Conservation (phyloP, 2,113 vertebrate genomes). For the Scomber japonicus region DNA sequence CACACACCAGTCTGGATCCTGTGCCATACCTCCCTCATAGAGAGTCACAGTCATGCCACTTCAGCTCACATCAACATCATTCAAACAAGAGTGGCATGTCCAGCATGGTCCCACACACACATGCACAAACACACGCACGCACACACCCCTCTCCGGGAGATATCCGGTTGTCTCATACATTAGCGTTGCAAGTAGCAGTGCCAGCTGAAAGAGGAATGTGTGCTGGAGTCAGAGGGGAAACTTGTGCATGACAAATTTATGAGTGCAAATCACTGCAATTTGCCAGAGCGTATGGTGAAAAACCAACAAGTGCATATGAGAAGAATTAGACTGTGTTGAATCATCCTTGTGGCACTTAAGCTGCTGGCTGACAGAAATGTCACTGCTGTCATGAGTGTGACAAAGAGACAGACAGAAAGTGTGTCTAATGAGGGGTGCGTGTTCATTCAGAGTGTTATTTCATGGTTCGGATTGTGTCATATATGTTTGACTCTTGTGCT, state of each 20-base stretch:
- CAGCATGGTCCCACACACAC: constrained; percentile 31
- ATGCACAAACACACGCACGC: constrained; percentile 14
- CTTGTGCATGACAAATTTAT: constrained; percentile 61
- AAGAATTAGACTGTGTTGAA: constrained; percentile 17
- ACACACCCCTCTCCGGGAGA: constrained; percentile 50
- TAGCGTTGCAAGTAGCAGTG: constrained; percentile 31
- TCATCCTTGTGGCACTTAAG: constrained; percentile 27
- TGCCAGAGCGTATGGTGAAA: constrained; percentile 40
- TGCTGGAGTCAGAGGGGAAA: constrained; percentile 58
- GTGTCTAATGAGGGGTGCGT: constrained; percentile 13
- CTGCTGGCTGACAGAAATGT: constrained; percentile 30
- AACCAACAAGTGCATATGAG: constrained; percentile 40
- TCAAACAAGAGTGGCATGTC: constrained; percentile 59
- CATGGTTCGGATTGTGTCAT: not conserved
- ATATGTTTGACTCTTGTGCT: not conserved
- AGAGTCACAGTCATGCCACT: constrained; percentile 58
- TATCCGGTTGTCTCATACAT: constrained; percentile 67
- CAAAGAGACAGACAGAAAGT: not conserved
- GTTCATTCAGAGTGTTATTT: not conserved
- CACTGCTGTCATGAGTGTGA: constrained; percentile 8
- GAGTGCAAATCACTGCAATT: constrained; percentile 53
- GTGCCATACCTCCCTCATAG: constrained; percentile 73
- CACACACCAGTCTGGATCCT: constrained; percentile 48
- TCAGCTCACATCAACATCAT: constrained; percentile 59
- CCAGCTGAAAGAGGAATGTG: constrained; percentile 61